phyloP scores from a whole-genome alignment of 2,113 vertebrate species.

The Dermatemys mawii region DNA sequence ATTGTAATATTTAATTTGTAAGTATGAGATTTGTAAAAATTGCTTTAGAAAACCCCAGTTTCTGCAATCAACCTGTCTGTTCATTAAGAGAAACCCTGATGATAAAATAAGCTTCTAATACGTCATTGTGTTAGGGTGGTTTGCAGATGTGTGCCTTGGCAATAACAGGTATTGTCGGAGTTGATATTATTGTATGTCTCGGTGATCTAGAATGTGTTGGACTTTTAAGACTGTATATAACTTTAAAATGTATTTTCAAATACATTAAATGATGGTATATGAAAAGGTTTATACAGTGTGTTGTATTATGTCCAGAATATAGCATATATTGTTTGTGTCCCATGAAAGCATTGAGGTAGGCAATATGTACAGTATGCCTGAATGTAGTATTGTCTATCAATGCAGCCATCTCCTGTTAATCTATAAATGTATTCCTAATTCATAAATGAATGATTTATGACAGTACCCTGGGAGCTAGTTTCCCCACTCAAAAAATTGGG shows the following conservation, averaged over 20 bases:
- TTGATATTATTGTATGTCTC: not conserved
- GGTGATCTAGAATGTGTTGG: not conserved
- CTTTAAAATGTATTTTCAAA: constrained; percentile 48
- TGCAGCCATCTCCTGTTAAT: not conserved
- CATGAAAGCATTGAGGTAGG: not conserved
- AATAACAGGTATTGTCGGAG: not conserved
- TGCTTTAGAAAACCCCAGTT: constrained; percentile 25
- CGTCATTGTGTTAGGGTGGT: not conserved
- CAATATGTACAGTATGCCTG: not conserved
- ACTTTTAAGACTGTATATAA: not conserved
- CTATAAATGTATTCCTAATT: not conserved
- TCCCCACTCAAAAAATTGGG: not conserved
- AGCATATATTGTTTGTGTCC: not conserved
- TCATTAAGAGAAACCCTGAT: not conserved
- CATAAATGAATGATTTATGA: not conserved
- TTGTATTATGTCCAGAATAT: not conserved
- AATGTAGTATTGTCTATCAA: not conserved
- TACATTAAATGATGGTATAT: constrained; percentile 33
- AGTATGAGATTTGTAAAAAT: not conserved
- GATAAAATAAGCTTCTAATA: not conserved
- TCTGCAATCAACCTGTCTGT: not conserved
- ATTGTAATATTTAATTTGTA: not conserved
- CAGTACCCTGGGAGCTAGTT: not conserved
- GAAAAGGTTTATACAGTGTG: not conserved
- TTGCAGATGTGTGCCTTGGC: constrained; percentile 20